Base-by-base conservation (phyloP, 2,888 invertebrate species). In the Tetramorium bicarinatum region DNA sequence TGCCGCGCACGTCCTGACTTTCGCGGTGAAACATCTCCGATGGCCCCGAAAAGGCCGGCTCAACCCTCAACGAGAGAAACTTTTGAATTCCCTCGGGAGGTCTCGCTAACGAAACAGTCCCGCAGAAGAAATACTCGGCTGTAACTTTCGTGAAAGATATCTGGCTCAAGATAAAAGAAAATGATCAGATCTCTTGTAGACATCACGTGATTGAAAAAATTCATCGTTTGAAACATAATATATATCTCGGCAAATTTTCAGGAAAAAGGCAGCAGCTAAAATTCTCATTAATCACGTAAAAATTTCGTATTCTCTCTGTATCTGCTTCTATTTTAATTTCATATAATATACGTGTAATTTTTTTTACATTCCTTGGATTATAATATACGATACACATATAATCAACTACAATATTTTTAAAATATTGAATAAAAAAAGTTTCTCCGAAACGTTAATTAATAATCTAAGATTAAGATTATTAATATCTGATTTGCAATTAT, bases 21-120 rank as follows among this genome's bases (percentile, higher is more conserved):
- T 54, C 64, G 21, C 29, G 38, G 38, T 62, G 49, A n/a, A 62
- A 64, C 75, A 72, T 61, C 52, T 54, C 52, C 66, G 29, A 81
- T 64, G 49, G 49, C n/a, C 9, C 29, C 69, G 41, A 69, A 15
- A 56, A 41, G 64, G 54, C 15, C 21, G 56, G 29, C 38, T 38
- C 54, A 29, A 54, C 15, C 25, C 59, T 41, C 76, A 18, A 62
- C 69, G 29, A 75, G 41, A 52, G 75, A 84, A 83, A 82, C 74
- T 77, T 75, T 71, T 38, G 11, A 86, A 84, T 72, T 82, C 59
- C 72, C 76, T 56, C 15, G 13, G 62, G 66, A 80, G 56, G 34
- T 75, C 6, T 64, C 34, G 25, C 86, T 81, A 61, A 64, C 77
- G 56, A 84, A 84, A 72, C 76, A 75, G 64, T 59, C 52, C 41